These are phyloP conservation scores for Apodemus sylvaticus DNA, from an alignment of 2,113 vertebrate species.

Conservation along the genomic window DNA sequence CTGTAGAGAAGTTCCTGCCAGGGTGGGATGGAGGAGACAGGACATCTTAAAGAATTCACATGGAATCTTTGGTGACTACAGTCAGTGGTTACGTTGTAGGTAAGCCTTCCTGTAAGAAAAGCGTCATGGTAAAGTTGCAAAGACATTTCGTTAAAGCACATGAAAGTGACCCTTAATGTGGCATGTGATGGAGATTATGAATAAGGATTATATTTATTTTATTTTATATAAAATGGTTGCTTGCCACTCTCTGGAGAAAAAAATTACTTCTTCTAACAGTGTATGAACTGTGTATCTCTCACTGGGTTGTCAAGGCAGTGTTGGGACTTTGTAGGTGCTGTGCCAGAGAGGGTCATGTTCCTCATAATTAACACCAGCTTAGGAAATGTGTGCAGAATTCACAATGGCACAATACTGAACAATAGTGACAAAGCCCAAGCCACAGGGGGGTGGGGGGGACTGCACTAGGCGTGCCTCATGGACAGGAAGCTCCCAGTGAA, in stretches of 20 bases:
- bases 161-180: conserved; percentile 4
- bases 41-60: neutral
- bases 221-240: conserved; percentile 30
- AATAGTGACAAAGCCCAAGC: neutral
- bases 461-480: neutral
- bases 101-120: neutral
- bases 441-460: neutral
- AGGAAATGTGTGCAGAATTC: neutral
- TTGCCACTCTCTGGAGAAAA: conserved; percentile 13
- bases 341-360: neutral
- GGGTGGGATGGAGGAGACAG: neutral
- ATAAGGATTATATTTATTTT: neutral
- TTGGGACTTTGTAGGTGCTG: neutral
- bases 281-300: neutral
- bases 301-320: neutral
- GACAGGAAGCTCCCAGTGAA: neutral
- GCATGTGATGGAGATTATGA: neutral
- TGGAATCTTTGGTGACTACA: neutral
- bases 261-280: neutral
- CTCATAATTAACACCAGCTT: neutral
- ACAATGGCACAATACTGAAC: neutral
- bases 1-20: neutral
- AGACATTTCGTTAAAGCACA: neutral
- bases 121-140: neutral
- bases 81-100: neutral